Evolutionary conservation across 2,797 vertebrate species (phyloP).

Genomic region (Phoxinus dragarum): DNA sequence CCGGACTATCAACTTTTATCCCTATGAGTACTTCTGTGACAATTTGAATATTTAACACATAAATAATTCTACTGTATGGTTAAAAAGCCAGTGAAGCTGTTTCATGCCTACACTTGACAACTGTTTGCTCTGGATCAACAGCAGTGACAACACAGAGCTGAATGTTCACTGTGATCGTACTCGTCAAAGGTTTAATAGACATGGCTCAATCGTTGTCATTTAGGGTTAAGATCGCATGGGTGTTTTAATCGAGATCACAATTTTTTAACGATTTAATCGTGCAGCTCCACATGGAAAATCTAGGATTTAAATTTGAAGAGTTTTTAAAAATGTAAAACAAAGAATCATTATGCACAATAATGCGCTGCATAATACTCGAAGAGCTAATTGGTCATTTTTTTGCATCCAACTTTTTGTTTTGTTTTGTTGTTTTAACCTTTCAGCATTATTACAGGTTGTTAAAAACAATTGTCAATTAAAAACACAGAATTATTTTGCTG

Average conservation of each 20-base stretch:
- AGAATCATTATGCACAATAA: not conserved
- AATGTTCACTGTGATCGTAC: no score
- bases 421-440: not conserved
- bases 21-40: not conserved
- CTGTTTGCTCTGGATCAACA: no score
- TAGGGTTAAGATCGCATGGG: not conserved
- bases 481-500: not conserved
- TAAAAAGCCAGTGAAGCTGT: no score
- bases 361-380: not conserved
- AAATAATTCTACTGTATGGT: not conserved
- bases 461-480: not conserved
- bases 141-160: no score
- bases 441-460: not conserved
- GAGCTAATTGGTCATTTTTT: not conserved
- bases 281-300: not conserved
- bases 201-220: not conserved
- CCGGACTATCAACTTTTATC: no score
- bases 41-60: not conserved
- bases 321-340: not conserved
- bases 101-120: not conserved
- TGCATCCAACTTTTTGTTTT: not conserved
- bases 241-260: not conserved
- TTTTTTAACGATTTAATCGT: not conserved
- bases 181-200: not conserved
- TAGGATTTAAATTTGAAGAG: not conserved